Base-by-base conservation (phyloP, 2,797 vertebrate species). In the Cirrhinus molitorella region DNA sequence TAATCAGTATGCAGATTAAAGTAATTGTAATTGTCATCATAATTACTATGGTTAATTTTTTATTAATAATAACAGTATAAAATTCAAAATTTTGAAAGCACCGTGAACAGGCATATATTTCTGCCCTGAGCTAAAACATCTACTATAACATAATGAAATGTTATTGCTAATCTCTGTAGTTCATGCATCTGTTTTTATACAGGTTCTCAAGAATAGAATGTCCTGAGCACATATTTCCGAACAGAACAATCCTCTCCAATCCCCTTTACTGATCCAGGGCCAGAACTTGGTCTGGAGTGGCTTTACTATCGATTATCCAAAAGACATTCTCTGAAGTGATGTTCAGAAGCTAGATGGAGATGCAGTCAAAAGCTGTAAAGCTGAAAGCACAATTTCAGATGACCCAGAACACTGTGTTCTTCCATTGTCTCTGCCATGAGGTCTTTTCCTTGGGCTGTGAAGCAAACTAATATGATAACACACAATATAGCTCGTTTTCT, bases 331-430 rank as follows among this genome's bases (percentile, higher is more conserved):
- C 31, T 83, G 72, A 83, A 72, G 25, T 79, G 70, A 53, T 72
- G 57, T 77, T 47, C 57, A 77, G 57, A 83, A 80, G 74, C 71
- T 65, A 83, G 76, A 40, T 76, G 34, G 31, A 75, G 72, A 81
- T 70, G 34, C 17, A 25, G 43, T 79, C 53, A 70, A 71, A 79
- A 59, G 57, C 25, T 53, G 74, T 59, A 79, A 78, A 77, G 55
- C 61, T 68, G 28, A 37, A 21, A 63, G 31, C 31, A 63, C 71
- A 77, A 85, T 77, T 73, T 74, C 25, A 25, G 34, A 79, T 61
- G 68, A 80, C 53, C 72, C 68, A 49, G 55, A 80, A 55, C 74
- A 68, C 19, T 7, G 78, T 86, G 87, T 84, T 82, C 73, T 76
- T 59, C 76, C 28, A 68, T 80, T 31, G 34, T 72, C 37, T 37